Conservation (phyloP, 53 echinoderm and acorn worm species). For the Antedon mediterranea region DNA sequence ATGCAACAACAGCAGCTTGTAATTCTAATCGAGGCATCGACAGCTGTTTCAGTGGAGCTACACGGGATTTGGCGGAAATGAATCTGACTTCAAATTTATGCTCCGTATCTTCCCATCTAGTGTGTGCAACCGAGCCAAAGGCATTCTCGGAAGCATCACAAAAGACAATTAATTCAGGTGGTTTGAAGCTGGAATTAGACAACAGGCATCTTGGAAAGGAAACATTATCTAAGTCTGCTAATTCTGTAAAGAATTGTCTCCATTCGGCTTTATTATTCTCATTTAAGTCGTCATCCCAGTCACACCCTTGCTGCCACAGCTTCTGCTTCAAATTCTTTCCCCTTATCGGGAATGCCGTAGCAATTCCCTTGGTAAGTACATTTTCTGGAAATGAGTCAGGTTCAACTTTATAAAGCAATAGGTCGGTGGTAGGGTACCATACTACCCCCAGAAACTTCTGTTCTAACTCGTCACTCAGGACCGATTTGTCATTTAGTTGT, state of each 20-base stretch:
- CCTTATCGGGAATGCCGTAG: conserved; percentile 18
- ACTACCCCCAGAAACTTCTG: conserved; percentile 43
- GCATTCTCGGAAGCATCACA: conserved; percentile 17
- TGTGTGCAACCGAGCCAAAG: conserved; percentile 13
- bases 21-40: conserved; percentile 18
- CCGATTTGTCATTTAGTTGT: background rate
- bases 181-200: background rate
- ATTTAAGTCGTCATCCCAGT: conserved; percentile 11
- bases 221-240: conserved; percentile 2
- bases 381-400: background rate
- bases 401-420: conserved; percentile 26
- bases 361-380: conserved; percentile 21
- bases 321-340: conserved; percentile 28
- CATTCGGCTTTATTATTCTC: background rate
- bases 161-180: conserved; percentile 12
- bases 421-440: conserved; percentile 24
- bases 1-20: conserved; percentile 17
- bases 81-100: no score
- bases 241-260: conserved; percentile 6
- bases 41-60: conserved; percentile 14
- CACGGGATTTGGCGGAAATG: conserved; percentile 20
- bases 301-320: conserved; percentile 25
- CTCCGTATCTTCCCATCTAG: conserved; percentile 13
- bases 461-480: conserved; percentile 4
- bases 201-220: background rate